Conservation (phyloP, 2,797 vertebrate genomes). For the Eupleurogrammus muticus region DNA sequence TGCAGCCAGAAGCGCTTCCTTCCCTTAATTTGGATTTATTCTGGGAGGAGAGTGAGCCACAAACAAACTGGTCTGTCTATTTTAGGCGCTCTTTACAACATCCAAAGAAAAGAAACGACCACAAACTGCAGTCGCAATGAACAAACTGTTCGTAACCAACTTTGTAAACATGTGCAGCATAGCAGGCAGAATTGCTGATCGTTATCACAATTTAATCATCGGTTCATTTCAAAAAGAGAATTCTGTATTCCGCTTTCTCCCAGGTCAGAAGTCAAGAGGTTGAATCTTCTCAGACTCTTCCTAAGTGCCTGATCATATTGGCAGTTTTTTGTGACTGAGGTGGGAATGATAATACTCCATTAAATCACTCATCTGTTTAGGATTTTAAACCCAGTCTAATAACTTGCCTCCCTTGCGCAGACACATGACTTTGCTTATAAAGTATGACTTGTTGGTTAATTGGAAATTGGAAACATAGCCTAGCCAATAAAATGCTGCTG, state of each 20-base stretch:
- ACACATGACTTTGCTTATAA: slow-evolving; percentile 58
- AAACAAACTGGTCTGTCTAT: slow-evolving; percentile 24
- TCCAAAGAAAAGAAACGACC: slow-evolving; percentile 22
- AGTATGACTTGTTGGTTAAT: slow-evolving; percentile 62
- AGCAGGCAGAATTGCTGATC: neutral
- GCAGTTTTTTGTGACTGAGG: slow-evolving; percentile 31
- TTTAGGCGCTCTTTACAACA: slow-evolving; percentile 3
- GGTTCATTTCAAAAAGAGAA: neutral
- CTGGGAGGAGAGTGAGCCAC: slow-evolving; percentile 12
- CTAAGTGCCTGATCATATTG: slow-evolving; percentile 12
- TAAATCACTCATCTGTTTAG: slow-evolving; percentile 64
- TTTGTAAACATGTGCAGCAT: neutral
- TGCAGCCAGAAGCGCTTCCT: slow-evolving; percentile 32
- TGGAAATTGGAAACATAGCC: slow-evolving; percentile 66
- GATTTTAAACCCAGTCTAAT: slow-evolving; percentile 57
- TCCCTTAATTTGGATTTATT: slow-evolving; percentile 16
- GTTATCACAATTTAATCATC: neutral
- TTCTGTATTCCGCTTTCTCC: neutral
- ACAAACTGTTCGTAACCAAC: slow-evolving; percentile 2
- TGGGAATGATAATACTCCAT: slow-evolving; percentile 54
- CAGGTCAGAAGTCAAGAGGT: slow-evolving; percentile 15
- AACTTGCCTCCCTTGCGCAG: slow-evolving; percentile 30
- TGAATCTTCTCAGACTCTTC: neutral
- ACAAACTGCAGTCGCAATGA: slow-evolving; percentile 31
- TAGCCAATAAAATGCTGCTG: slow-evolving; percentile 65